A percentile compares a stretch with the other conserved stretches of the same genome.
Evolutionary conservation across 1,140 invertebrate genomes (phyloP).

Genomic region (Zaprionus gabonicus): DNA sequence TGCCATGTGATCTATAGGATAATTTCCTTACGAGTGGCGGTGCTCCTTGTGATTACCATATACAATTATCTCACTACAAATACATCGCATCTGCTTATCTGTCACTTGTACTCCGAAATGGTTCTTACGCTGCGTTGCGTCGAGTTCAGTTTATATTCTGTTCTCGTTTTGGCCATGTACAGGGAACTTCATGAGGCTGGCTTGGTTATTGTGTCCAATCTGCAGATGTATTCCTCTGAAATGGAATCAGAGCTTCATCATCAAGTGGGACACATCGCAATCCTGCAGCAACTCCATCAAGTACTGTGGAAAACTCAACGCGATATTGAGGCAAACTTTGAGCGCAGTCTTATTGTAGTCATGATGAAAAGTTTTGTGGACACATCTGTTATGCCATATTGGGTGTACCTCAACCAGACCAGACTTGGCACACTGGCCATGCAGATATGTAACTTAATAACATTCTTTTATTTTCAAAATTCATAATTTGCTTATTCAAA

Average conservation of each 20-base stretch:
- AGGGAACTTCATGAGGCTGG: slow-evolving; percentile 26
- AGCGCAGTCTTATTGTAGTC: slow-evolving; percentile 11
- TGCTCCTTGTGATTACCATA: slow-evolving; percentile 9
- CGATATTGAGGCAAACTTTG: slow-evolving; percentile 28
- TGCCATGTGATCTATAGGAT: slow-evolving; percentile 14
- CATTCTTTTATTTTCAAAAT: neutral
- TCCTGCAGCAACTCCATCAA: slow-evolving; percentile 29
- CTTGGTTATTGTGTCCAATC: neutral
- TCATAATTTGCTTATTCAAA: neutral
- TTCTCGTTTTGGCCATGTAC: slow-evolving; percentile 22
- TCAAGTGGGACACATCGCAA: neutral
- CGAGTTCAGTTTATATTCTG: slow-evolving; percentile 32
- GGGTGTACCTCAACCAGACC: slow-evolving; percentile 27
- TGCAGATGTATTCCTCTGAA: neutral
- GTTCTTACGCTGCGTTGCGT: slow-evolving; percentile 23
- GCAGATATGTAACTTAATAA: slow-evolving; percentile 11
- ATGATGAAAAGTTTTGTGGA: slow-evolving; percentile 35
- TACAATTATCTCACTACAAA: neutral
- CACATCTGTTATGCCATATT: slow-evolving; percentile 30
- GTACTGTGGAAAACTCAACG: slow-evolving; percentile 31
- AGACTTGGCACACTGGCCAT: neutral
- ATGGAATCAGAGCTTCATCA: neutral
- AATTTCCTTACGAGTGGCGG: neutral
- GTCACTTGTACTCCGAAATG: slow-evolving; percentile 37
- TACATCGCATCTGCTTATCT: slow-evolving; percentile 3